Evolutionary conservation across 37 sponge, comb jelly and placozoan genomes (phyloP).

Genomic region (Beroe forskalii): DNA sequence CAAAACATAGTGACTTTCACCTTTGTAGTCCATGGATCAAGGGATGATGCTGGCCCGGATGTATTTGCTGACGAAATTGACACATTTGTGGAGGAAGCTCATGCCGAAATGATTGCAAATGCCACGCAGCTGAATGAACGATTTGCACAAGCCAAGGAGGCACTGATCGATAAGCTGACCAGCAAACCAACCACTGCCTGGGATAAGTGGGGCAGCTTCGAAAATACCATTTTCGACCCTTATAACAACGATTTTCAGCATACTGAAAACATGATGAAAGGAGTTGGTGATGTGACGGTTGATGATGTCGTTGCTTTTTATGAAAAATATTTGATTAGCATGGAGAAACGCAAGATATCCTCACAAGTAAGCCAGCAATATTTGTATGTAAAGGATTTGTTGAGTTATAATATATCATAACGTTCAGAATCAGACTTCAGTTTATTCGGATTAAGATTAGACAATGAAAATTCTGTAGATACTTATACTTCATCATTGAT

Average conservation of each 20-base stretch:
- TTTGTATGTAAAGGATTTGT: neutral
- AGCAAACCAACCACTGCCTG: neutral
- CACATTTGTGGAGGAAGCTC: neutral
- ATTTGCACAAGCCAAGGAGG: neutral
- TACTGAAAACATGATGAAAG: neutral
- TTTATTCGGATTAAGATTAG: neutral
- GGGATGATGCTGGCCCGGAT: neutral
- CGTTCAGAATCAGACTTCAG: neutral
- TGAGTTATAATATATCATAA: neutral
- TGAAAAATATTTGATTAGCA: neutral
- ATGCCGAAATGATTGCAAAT: neutral
- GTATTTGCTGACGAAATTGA: neutral
- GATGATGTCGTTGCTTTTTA: neutral
- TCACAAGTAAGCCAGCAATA: neutral
- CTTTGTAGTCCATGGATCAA: neutral
- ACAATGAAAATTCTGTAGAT: neutral
- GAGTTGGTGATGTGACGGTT: neutral
- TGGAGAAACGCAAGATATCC: neutral
- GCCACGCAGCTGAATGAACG: neutral
- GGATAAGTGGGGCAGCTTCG: neutral
- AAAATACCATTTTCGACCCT: neutral
- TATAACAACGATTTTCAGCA: neutral
- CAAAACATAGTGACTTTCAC: neutral
- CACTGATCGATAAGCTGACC: neutral
- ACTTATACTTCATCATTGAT: no score